phyloP scores from a whole-genome alignment of 2,113 vertebrate species.

The Gymnorhina tibicen region DNA sequence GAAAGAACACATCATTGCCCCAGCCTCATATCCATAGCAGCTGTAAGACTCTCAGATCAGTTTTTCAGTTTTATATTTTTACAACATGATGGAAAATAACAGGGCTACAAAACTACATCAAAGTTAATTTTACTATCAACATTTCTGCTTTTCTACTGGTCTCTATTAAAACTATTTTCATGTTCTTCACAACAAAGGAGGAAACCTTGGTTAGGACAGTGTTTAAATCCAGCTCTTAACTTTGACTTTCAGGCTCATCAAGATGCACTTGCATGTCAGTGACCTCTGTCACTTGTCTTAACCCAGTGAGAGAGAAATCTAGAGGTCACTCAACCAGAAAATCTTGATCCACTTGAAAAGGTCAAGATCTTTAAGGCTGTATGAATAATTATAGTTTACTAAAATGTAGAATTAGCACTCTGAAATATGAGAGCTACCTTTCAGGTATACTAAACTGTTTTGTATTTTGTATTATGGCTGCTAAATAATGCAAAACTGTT shows the following conservation, averaged over 20 bases:
- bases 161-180: neutral
- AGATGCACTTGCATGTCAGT: neutral
- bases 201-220: neutral
- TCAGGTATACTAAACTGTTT: neutral
- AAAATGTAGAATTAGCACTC: neutral
- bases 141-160: neutral
- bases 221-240: neutral
- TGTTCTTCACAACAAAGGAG: neutral
- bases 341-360: neutral
- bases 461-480: neutral
- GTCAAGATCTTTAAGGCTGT: neutral
- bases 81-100: neutral
- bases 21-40: conserved; percentile 28
- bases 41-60: conserved; percentile 1
- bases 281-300: neutral
- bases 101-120: neutral
- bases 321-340: neutral
- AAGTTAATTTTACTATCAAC: neutral
- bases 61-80: neutral
- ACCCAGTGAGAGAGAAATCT: neutral
- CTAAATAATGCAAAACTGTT: neutral
- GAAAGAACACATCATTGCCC: conserved; percentile 43
- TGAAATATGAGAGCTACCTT: neutral
- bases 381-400: neutral
- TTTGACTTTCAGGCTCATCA: neutral